Evolutionary conservation across 2,888 invertebrate species (phyloP).

Genomic region (Hirtodrosophila duncani): DNA sequence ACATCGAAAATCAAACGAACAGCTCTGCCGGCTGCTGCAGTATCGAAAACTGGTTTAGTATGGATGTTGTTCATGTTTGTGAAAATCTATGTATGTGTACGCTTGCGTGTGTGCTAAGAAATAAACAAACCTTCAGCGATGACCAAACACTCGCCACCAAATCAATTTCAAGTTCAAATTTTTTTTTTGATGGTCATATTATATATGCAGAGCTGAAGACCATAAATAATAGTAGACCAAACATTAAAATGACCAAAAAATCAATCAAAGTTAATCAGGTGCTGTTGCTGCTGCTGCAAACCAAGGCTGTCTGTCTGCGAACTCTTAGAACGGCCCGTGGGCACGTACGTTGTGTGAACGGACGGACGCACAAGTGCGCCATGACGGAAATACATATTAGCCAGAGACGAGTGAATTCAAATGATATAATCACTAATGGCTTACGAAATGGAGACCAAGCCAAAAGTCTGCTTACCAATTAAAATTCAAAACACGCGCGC

Average conservation of each 20-base stretch:
- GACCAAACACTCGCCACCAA: constrained; percentile 42
- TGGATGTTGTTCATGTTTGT: constrained; percentile 9
- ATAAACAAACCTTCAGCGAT: constrained; percentile 61
- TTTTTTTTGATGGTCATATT: constrained; percentile 44
- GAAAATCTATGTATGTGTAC: constrained; percentile 3
- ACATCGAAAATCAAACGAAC: constrained; percentile 6
- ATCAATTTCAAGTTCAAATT: constrained; percentile 68
- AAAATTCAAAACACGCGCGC: constrained; percentile 58
- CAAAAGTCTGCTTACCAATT: constrained; percentile 32
- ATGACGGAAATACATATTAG: constrained; percentile 70
- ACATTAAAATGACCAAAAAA: constrained; percentile 28
- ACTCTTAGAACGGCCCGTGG: constrained; percentile 16
- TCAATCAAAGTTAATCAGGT: constrained; percentile 34
- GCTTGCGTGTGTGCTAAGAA: constrained; percentile 40
- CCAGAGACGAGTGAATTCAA: constrained; percentile 38
- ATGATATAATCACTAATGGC: constrained; percentile 57
- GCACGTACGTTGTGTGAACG: constrained; percentile 53
- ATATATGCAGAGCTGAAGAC: constrained; percentile 36
- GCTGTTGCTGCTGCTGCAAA: constrained; percentile 6
- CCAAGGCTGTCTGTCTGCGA: constrained; percentile 32
- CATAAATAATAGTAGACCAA: constrained; percentile 34
- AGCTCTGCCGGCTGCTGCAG: constrained; percentile 21
- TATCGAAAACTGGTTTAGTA: constrained; percentile 55
- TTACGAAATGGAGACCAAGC: constrained; percentile 45
- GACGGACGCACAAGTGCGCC: constrained; percentile 28